These are phyloP conservation scores for Hystrix cristata DNA, from an alignment of 2,113 vertebrate species.

Conservation along the genomic window DNA sequence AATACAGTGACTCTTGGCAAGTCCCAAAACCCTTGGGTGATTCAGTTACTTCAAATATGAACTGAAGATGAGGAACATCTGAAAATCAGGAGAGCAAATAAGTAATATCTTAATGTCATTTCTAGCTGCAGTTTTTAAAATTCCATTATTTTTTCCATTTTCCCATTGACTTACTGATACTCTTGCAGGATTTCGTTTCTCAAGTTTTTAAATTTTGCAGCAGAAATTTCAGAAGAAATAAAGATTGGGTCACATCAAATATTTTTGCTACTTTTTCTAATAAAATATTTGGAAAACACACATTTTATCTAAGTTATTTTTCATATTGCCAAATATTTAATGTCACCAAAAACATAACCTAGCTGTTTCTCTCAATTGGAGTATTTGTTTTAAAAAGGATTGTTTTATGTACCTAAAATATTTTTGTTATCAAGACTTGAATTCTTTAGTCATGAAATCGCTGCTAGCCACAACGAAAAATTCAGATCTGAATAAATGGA, in stretches of 20 bases:
- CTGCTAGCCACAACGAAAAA: conserved; percentile 21
- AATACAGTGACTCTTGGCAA: not conserved
- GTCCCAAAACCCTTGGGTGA: not conserved
- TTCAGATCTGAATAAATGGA: conserved; percentile 1
- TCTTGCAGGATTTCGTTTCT: not conserved
- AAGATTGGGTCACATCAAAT: not conserved
- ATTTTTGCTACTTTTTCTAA: not conserved
- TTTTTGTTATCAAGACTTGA: not conserved
- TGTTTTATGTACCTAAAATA: not conserved
- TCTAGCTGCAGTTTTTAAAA: not conserved
- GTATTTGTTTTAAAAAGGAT: conserved; percentile 39
- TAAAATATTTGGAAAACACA: not conserved
- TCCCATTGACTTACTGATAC: not conserved
- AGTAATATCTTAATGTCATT: not conserved
- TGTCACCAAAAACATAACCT: not conserved
- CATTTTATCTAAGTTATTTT: not conserved
- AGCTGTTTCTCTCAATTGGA: not conserved
- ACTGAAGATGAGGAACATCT: not conserved
- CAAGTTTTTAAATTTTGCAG: not conserved
- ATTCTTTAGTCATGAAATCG: conserved; percentile 39
- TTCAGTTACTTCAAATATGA: not conserved
- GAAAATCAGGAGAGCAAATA: not conserved
- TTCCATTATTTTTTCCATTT: not conserved
- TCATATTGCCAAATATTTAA: not conserved
- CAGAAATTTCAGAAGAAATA: not conserved